Base-by-base conservation (phyloP, 1,140 invertebrate genomes). In the Panagrolaimus sp. region DNA sequence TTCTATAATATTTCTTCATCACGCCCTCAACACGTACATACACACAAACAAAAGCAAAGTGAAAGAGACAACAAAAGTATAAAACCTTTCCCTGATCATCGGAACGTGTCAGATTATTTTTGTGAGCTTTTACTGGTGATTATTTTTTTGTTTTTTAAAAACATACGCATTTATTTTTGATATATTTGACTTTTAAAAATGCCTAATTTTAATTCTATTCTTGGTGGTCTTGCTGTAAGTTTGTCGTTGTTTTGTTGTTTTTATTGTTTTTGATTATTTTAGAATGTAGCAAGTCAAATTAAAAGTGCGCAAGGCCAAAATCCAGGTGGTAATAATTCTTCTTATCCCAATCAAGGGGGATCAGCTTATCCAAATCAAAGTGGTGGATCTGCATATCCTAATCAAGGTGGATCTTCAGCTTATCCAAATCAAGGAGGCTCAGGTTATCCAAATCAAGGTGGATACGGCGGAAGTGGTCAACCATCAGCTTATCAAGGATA, bases 201-300 rank as follows among this genome's bases (percentile, higher is more conserved):
- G 51, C 51, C 51, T 57, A 57, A 57, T 27, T 57, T 57, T 57
- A 57, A 57, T 57, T 13, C 51, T n/a, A 57, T 57, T 27, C 51
- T 57, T 27, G 51, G 51, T 57, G 51, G 51, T 16, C 20, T 57
- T 20, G 51, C 51, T 57, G 51, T 57, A 57, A 57, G 51, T 57
- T 57, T 57, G 27, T 57, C 51, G 20, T 7, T 57, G n/a, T 27
- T 20, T 27, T n/a, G 27, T 57, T 57, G n/a, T 20, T 57, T 23
- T 57, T 8, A 27, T 27, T 20, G 4, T 57, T 57, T 48, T 57
- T 57, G 11, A 25, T 57, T 57, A 9, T 57, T 57, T 57, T 27
- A 57, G 51, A 57, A 57, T 20, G 51, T 57, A 25, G 51, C 51
- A 20, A 57, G 51, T 27, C 51, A 57, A 57, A 57, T 57, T 16